phyloP scores from a whole-genome alignment of 2,113 vertebrate species.

The Otus sunia region DNA sequence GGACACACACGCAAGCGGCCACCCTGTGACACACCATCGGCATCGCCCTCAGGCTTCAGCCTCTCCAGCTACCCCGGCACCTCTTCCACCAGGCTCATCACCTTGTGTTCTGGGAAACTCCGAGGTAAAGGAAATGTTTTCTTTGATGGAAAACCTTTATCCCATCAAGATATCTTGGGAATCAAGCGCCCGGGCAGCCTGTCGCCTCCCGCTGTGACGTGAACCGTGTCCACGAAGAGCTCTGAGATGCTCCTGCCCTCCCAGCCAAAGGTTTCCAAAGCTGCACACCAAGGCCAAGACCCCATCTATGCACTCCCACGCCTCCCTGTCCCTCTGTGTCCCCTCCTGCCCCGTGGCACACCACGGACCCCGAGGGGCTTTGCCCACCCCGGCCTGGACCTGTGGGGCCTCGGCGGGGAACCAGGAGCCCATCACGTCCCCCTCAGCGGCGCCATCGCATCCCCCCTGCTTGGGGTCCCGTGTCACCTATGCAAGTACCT shows the following conservation, averaged over 20 bases:
- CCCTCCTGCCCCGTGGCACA: not conserved
- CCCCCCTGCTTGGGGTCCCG: not conserved
- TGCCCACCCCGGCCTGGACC: not conserved
- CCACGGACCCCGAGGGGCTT: not conserved
- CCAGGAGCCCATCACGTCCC: not conserved
- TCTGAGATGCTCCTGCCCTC: not conserved
- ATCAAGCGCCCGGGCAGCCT: fast-evolving
- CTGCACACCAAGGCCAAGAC: not conserved
- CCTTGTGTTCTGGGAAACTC: not conserved
- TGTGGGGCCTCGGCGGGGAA: fast-evolving
- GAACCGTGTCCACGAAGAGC: not conserved
- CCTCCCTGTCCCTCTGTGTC: not conserved
- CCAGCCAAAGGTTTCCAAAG: constrained; percentile 49
- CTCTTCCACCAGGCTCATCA: not conserved
- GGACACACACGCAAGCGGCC: fast-evolving
- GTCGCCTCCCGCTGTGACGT: fast-evolving
- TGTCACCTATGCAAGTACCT: constrained; percentile 43
- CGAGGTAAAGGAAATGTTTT: not conserved
- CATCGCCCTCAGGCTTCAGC: not conserved
- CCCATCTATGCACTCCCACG: not conserved
- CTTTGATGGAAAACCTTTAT: not conserved
- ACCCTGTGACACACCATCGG: fast-evolving
- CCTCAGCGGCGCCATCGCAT: fast-evolving
- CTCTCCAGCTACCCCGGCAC: not conserved
- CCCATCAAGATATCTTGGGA: not conserved